Evolutionary conservation across 2,888 invertebrate species (phyloP), one percentile per base, ranked within the genome.

Genomic region (Parnassius orleans): DNA sequence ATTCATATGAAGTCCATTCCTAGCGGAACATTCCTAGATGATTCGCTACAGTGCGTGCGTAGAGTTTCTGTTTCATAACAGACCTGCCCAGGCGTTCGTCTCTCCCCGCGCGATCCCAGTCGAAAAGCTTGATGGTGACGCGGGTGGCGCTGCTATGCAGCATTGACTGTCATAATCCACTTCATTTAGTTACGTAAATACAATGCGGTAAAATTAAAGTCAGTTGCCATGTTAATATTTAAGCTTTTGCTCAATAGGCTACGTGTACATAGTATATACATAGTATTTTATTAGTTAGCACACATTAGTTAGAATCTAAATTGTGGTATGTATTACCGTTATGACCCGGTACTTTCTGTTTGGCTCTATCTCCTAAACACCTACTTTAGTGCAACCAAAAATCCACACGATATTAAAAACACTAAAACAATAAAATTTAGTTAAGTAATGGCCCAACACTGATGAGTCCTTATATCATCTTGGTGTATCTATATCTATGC

Each of bases 81-180:
- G 93, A 96, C 97, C 97, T 97, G 94, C 98, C 98, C 78, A 98
- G 95, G 77, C 95, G 95, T 92, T 98, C 98, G 92, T 98, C 98
- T 84, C 95, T 94, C 82, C 95, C 96, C 74, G 96, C 95, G 80
- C 95, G 95, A 93, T 98, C 98, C 94, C 97, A 96, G 94, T 98
- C 98, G 94, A 93, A 97, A 77, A 98, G 94, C 83, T 92, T 93
- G 81, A 96, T 93, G 79, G 75, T 74, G 69, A 80, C 75, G 69
- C 72, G 73, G 79, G 78, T 67, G 68, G 78, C 80, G 76, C 77
- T 79, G 81, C 83, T 75, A 71, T 81, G 80, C 74, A 84, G 80
- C 82, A 89, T 78, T 70, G 83, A 90, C 91, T 91, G 91, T 83
- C 82, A 86, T 82, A 86, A 83, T 84, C 81, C 86, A 86, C 83